Evolutionary conservation across 2,797 vertebrate species (phyloP), one percentile per base, ranked within the genome.

Genomic region (Hephaestus fuliginosus): DNA sequence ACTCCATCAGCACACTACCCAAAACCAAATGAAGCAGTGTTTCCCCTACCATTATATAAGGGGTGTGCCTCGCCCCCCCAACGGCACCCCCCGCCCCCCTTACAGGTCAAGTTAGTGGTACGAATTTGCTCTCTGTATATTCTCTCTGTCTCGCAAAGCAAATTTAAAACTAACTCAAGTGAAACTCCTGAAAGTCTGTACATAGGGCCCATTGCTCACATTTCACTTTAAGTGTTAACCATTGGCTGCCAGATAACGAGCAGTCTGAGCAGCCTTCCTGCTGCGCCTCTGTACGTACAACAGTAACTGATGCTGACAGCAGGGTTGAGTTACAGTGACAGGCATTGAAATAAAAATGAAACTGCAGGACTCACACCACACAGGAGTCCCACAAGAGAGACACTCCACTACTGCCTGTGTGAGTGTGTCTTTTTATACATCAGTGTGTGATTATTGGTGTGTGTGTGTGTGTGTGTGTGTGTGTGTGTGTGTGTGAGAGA

Each of bases 261-360:
- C 39, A 43, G 75, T 2, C 44, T 33, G 70, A 58, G 58, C 25
- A 28, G 60, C 2, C 60, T 2, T 2, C 63, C 48, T 65, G 73
- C 75, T 80, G 78, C 1, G 44, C 33, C 67, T 61, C 56, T 25
- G 41, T 55, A 60, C 17, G 13, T 18, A n/a, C 53, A 22, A 5
- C 63, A 63, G 22, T 18, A 44, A 81, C 70, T 36, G 70, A 70
- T 30, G 46, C 70, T 55, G 78, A 63, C 74, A 58, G 28, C 20
- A 15, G 58, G 2, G 43, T 39, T 22, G 62, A 81, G 70, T 25
- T 66, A 74, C 28, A 63, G 57, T 18, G 39, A 84, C 63, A 81
- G 73, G 56, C 57, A 8, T 13, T 49, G 33, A 63, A 65, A 82
- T 63, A 56, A 75, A 85, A 74, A 74, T 7, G 7, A 75, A 74